Conservation (phyloP, 2,888 invertebrate species). For the Drosophila yooni region DNA sequence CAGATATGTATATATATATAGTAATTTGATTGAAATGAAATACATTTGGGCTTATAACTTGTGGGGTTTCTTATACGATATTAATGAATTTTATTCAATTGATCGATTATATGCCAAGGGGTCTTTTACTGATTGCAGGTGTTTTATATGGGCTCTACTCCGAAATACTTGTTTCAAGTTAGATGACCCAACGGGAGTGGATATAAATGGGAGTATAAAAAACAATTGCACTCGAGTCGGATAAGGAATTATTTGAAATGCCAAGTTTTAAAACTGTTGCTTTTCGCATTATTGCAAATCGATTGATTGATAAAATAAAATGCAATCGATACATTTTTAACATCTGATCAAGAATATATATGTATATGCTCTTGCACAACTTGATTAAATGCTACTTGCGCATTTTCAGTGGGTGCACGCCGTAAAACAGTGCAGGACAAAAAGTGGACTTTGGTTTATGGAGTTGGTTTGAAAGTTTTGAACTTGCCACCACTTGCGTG, state of each 20-base stretch:
- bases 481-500: constrained; percentile 54
- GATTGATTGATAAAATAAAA: too few species aligned
- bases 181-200: too few species aligned
- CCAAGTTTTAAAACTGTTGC: too few species aligned
- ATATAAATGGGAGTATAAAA: too few species aligned
- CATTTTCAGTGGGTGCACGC: not conserved
- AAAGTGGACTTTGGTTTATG: constrained; percentile 36
- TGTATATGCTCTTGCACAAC: not conserved
- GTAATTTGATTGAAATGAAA: not conserved
- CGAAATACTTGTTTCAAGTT: too few species aligned
- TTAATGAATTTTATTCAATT: not conserved
- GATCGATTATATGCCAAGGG: too few species aligned
- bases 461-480: constrained; percentile 54
- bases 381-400: not conserved
- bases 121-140: too few species aligned
- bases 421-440: constrained; percentile 21
- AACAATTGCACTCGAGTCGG: too few species aligned
- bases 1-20: not conserved
- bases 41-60: not conserved
- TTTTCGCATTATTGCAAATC: too few species aligned
- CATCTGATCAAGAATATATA: not conserved
- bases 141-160: too few species aligned
- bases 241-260: too few species aligned
- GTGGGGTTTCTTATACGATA: not conserved
- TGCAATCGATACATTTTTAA: too few species aligned